Conservation (phyloP, 2,113 vertebrate species). For the Notothenia coriiceps region DNA sequence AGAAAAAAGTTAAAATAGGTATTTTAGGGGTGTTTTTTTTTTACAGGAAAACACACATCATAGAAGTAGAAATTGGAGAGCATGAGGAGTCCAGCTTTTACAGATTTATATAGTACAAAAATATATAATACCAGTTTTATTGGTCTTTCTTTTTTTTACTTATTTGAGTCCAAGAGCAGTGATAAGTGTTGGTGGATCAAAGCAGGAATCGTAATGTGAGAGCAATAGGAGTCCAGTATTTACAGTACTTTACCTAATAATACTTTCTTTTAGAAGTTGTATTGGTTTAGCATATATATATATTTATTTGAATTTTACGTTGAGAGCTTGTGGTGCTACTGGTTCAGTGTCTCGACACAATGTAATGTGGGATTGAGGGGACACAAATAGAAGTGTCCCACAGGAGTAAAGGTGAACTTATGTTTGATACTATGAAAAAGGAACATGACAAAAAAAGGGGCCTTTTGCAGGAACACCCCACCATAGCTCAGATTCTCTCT, state of each 20-base stretch:
- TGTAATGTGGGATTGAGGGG: conserved; percentile 43
- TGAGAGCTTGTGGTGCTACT: conserved; percentile 12
- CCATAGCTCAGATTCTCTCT: conserved; percentile 14
- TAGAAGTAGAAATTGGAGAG: too few relatives aligned
- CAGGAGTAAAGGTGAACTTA: conserved; percentile 69
- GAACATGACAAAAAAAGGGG: conserved; percentile 13
- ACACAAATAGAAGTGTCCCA: conserved; percentile 72
- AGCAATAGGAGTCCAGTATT: conserved; percentile 26
- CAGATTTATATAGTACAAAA: too few relatives aligned
- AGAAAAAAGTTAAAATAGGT: conserved; percentile 11
- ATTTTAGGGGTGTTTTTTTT: neutral
- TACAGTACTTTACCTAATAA: neutral
- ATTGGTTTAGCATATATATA: too few relatives aligned
- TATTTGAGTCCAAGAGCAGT: conserved; percentile 32
- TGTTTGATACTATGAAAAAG: conserved; percentile 75
- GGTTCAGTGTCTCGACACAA: conserved; percentile 41
- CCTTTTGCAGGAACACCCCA: conserved; percentile 40
- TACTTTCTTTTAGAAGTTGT: too few relatives aligned
- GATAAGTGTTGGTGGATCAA: conserved; percentile 58
- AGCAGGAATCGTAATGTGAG: conserved; percentile 37
- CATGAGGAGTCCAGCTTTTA: too few relatives aligned
- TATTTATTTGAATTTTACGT: conserved; percentile 14
- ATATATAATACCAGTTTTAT: too few relatives aligned
- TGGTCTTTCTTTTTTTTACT: neutral
- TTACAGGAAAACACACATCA: too few relatives aligned